A percentile compares a stretch with the other conserved stretches of the same genome.
phyloP scores from a whole-genome alignment of 2,797 vertebrate genomes.

The Lagocephalus sceleratus region DNA sequence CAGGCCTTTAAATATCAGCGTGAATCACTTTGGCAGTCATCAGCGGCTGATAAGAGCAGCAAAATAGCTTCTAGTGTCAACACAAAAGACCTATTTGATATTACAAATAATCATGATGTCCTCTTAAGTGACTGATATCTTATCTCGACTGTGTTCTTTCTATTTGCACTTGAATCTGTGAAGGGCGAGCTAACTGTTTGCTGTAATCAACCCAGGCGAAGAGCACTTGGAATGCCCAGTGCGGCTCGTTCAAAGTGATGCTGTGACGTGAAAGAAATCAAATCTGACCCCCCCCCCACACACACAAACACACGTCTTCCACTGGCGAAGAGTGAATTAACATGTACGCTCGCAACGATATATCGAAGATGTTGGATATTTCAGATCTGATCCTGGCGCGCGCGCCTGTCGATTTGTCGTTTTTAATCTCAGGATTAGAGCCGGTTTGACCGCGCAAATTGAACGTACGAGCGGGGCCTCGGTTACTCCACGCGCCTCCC shows the following conservation, averaged over 20 bases:
- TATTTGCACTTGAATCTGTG: constrained; percentile 33
- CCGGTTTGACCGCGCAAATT: no score
- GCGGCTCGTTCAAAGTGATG: constrained; percentile 2
- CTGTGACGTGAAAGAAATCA: constrained; percentile 13
- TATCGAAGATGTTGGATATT: no score
- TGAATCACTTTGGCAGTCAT: constrained; percentile 7
- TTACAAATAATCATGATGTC: constrained; percentile 8
- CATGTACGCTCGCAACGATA: no score
- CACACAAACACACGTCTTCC: no score
- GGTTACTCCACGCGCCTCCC: no score
- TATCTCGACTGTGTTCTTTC: constrained; percentile 5
- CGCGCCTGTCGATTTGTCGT: no score
- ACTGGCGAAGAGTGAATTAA: neutral
- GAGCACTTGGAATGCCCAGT: constrained; percentile 15
- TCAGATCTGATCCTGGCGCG: no score
- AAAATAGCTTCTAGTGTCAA: constrained; percentile 6
- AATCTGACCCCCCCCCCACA: neutral
- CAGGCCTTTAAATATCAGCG: constrained; percentile 6
- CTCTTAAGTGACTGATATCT: constrained; percentile 10
- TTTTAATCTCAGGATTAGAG: no score
- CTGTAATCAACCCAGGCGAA: constrained; percentile 22
- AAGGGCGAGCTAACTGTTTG: constrained; percentile 9
- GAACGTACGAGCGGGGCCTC: no score
- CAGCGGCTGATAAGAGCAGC: neutral
- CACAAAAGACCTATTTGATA: constrained; percentile 12